phyloP scores from a whole-genome alignment of 1,140 invertebrate genomes.

The Apis florea region DNA sequence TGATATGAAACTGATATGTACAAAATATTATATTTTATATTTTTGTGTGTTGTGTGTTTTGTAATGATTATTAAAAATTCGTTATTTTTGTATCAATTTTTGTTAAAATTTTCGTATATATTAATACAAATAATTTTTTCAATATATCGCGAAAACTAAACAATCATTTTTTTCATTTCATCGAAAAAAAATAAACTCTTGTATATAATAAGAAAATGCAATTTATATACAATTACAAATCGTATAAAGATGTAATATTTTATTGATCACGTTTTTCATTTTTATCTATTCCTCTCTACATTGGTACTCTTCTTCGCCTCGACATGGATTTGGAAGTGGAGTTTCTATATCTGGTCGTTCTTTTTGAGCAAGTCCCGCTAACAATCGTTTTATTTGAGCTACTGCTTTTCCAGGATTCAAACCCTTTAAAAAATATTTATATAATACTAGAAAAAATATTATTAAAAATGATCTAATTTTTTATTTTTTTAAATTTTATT shows the following conservation, averaged over 20 bases:
- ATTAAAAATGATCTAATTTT: not conserved
- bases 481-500: not conserved
- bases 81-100: not conserved
- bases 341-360: slow-evolving; percentile 88
- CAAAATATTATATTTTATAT: slow-evolving; percentile 26
- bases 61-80: slow-evolving; percentile 2
- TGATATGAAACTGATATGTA: not conserved
- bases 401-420: slow-evolving; percentile 97
- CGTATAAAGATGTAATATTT: slow-evolving; percentile 22
- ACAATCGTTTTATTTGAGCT: slow-evolving; percentile 96
- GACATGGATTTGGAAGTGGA: slow-evolving; percentile 75
- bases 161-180: not conserved
- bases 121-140: not conserved
- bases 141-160: not conserved
- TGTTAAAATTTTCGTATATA: not conserved
- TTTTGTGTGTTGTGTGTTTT: slow-evolving; percentile 1
- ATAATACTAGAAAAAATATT: slow-evolving; percentile 13
- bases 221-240: slow-evolving; percentile 42
- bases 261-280: not conserved
- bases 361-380: slow-evolving; percentile 91
- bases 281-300: slow-evolving; percentile 46
- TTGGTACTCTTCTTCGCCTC: slow-evolving; percentile 27
- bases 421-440: slow-evolving; percentile 82
- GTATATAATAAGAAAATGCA: slow-evolving; percentile 16
- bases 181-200: slow-evolving; percentile 8